phyloP scores from a whole-genome alignment of 2,797 vertebrate genomes.

The Monodelphis domestica region DNA sequence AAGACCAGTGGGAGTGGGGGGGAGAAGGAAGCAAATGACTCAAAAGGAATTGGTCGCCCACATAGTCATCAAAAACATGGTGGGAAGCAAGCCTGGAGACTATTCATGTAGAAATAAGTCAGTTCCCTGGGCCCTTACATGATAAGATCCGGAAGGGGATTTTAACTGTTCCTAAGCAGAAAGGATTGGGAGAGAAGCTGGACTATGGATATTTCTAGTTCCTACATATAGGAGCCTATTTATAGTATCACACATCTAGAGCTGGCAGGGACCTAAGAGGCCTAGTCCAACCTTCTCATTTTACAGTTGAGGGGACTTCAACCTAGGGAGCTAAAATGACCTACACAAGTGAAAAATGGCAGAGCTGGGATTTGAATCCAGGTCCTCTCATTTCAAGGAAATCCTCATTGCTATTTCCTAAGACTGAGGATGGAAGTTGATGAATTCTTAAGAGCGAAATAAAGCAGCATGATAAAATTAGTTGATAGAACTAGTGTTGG shows the following conservation, averaged over 20 bases:
- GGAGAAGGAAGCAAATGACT: no score
- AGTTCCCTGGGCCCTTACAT: no score
- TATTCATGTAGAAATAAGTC: no score
- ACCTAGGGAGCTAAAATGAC: background rate
- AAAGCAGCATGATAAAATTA: background rate
- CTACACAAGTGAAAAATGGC: background rate
- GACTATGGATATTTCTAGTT: background rate
- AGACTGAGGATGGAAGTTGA: background rate
- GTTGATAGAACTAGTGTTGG: background rate
- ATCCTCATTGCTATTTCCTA: background rate
- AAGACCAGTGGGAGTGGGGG: no score
- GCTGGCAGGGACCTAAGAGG: background rate
- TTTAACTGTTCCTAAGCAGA: no score
- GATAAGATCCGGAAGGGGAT: no score
- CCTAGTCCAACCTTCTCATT: background rate
- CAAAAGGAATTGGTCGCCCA: no score
- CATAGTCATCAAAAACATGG: no score
- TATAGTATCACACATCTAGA: background rate
- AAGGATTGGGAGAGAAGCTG: no score
- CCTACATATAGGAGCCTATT: background rate
- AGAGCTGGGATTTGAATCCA: background rate
- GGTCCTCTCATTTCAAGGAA: background rate
- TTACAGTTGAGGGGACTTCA: background rate
- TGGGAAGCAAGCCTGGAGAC: no score
- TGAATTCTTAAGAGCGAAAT: background rate